phyloP scores from a whole-genome alignment of 2,113 vertebrate species.

The Numida meleagris region DNA sequence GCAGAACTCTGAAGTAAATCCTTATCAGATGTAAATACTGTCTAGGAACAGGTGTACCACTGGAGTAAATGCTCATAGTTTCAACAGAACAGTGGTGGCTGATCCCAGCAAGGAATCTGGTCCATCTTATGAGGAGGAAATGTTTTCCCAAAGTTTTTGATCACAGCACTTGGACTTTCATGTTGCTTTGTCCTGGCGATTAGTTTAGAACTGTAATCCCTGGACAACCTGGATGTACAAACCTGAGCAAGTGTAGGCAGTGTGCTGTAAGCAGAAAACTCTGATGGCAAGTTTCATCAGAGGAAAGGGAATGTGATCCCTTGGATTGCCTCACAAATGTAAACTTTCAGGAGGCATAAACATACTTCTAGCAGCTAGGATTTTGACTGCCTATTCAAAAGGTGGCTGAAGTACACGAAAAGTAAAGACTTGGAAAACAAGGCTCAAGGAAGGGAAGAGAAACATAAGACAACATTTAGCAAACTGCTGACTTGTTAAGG shows the following conservation, averaged over 20 bases:
- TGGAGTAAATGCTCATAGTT: background rate
- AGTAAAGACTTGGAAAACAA: background rate
- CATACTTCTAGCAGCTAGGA: fast-evolving
- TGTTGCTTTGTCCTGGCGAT: fast-evolving
- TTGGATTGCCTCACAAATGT: background rate
- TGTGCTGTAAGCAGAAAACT: background rate
- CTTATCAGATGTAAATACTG: background rate
- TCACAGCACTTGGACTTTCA: background rate
- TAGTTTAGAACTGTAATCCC: background rate
- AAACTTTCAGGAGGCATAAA: background rate
- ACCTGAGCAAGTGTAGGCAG: background rate
- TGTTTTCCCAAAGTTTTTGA: background rate
- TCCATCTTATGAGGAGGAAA: background rate
- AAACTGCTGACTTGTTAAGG: background rate
- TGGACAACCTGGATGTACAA: background rate
- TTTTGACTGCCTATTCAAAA: background rate
- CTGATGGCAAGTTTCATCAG: background rate
- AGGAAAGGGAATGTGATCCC: background rate
- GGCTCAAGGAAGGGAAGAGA: background rate
- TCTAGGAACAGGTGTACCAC: background rate
- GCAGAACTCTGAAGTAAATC: background rate
- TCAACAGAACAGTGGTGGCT: background rate
- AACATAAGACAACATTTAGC: background rate
- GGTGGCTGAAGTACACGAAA: background rate
- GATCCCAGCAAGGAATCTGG: background rate